Conservation (phyloP, 1,140 invertebrate species). For the Psilanteris sp. region DNA sequence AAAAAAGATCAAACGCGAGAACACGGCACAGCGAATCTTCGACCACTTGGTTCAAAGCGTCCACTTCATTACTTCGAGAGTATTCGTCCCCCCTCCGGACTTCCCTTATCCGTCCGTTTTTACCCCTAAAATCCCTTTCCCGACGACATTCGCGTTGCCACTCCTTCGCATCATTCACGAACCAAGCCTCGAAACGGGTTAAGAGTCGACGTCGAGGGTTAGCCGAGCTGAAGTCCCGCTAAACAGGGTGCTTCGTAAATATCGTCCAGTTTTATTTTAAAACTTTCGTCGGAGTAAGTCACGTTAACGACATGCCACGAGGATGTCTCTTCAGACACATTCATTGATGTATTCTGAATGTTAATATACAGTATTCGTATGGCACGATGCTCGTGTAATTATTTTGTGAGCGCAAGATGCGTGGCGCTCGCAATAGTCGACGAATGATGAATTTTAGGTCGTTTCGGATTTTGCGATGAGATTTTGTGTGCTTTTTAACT, state of each 20-base stretch:
- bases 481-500: too few relatives aligned
- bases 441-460: not conserved
- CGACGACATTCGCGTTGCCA: conserved; percentile 4
- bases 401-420: conserved; percentile 5
- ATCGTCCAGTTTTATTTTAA: conserved; percentile 56
- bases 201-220: conserved; percentile 68
- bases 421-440: not conserved
- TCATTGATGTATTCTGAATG: conserved; percentile 33
- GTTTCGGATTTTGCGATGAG: not conserved
- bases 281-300: conserved; percentile 5
- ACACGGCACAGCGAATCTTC: conserved; percentile 22
- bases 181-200: conserved; percentile 70
- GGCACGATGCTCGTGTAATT: conserved; percentile 1
- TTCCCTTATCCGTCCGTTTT: not conserved
- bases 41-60: conserved; percentile 50
- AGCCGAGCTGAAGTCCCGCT: conserved; percentile 64
- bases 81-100: conserved; percentile 10
- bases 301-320: conserved; percentile 31
- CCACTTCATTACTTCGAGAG: conserved; percentile 66
- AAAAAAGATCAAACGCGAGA: conserved; percentile 33
- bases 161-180: conserved; percentile 63
- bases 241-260: conserved; percentile 68
- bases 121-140: conserved; percentile 1
- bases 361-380: conserved; percentile 2
- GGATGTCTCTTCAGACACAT: conserved; percentile 59